phyloP scores from a whole-genome alignment of 2,113 vertebrate genomes.

The Ciconia maguari region DNA sequence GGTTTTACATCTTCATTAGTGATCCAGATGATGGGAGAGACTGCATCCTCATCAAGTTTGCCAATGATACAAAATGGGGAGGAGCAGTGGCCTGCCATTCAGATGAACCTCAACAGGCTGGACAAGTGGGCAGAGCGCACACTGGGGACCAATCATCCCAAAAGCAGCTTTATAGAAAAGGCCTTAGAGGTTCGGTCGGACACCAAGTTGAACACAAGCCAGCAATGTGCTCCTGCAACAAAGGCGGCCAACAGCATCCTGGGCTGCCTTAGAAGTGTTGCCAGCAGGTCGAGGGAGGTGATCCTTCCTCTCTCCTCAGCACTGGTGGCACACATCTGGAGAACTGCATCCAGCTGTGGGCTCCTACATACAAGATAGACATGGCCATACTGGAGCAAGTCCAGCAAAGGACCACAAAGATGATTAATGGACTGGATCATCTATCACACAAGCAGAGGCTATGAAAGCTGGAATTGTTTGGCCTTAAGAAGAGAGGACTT shows the following conservation, averaged over 20 bases:
- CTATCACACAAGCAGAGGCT: not conserved
- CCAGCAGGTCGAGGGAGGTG: not conserved
- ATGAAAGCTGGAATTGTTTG: not conserved
- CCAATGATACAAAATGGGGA: not conserved
- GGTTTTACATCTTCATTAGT: not conserved
- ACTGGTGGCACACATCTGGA: not conserved
- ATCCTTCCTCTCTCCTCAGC: not conserved
- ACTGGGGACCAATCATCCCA: fast-evolving
- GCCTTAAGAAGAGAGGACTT: not conserved
- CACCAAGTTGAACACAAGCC: not conserved
- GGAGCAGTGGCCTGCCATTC: not conserved
- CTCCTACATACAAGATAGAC: not conserved
- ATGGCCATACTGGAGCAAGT: fast-evolving
- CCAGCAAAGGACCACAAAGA: not conserved
- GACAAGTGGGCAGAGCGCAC: not conserved
- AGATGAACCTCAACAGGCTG: not conserved
- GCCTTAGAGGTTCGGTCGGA: not conserved
- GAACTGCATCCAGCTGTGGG: not conserved
- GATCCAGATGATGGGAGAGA: not conserved
- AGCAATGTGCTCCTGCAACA: not conserved
- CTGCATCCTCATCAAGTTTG: not conserved
- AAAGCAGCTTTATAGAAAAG: not conserved
- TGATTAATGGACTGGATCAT: not conserved
- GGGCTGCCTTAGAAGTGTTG: not conserved
- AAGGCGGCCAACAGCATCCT: not conserved